phyloP scores from a whole-genome alignment of 2,113 vertebrate species.

The Brachypodius melanocephalos region DNA sequence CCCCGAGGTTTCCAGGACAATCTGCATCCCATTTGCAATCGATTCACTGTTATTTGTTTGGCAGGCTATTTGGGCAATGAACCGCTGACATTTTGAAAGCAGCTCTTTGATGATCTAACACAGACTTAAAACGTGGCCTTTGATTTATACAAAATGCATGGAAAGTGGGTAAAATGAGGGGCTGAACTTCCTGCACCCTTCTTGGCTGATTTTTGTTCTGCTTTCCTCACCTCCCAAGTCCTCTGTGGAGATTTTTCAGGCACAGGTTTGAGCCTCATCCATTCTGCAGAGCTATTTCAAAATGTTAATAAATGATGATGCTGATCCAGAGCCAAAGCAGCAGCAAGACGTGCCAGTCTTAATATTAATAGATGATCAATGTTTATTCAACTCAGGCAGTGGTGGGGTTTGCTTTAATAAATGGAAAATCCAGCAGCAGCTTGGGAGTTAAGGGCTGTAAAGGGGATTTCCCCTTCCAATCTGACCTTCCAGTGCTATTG shows the following conservation, averaged over 20 bases:
- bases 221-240: background rate
- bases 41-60: constrained; percentile 20
- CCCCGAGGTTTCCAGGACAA: background rate
- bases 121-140: background rate
- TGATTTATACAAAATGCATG: background rate
- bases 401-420: background rate
- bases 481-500: background rate
- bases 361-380: background rate
- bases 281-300: background rate
- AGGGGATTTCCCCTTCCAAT: background rate
- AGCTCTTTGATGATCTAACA: background rate
- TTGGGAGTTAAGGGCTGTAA: background rate
- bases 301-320: background rate
- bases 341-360: background rate
- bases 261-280: background rate
- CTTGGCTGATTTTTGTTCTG: background rate
- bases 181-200: background rate
- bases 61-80: background rate
- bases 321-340: background rate
- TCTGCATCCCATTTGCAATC: background rate
- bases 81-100: constrained; percentile 22
- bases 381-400: background rate
- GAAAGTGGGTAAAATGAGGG: background rate
- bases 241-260: background rate
- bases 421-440: background rate